Conservation (phyloP, 2,797 vertebrate genomes). For the Merluccius polli region DNA sequence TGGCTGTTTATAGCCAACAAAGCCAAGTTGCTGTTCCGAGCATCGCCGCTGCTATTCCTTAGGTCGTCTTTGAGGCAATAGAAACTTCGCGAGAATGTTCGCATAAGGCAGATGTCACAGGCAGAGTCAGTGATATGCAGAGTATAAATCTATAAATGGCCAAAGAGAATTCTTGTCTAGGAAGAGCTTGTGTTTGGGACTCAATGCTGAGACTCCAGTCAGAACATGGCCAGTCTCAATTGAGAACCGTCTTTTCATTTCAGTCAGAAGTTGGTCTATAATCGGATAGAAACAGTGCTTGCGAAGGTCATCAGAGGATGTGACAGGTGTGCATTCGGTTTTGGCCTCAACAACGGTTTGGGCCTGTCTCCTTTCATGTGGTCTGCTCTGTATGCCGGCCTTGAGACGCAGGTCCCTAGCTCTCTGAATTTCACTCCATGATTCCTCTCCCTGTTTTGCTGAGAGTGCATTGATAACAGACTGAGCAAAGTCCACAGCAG, state of each 20-base stretch:
- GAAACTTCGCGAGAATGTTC: conserved; percentile 7
- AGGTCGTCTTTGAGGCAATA: conserved; percentile 17
- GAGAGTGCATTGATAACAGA: conserved; percentile 5
- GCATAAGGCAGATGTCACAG: conserved; percentile 11
- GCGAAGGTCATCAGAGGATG: not conserved
- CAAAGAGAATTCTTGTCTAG: conserved; percentile 8
- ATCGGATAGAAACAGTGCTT: conserved; percentile 5
- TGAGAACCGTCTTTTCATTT: conserved; percentile 15
- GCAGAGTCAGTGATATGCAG: conserved; percentile 5
- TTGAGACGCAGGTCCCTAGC: conserved; percentile 9
- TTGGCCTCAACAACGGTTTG: conserved; percentile 15
- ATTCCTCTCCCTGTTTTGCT: not conserved
- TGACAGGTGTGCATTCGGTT: conserved; percentile 4
- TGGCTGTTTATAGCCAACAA: not conserved
- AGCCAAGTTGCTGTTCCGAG: conserved; percentile 6
- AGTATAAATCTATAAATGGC: conserved; percentile 8
- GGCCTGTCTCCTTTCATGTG: not conserved
- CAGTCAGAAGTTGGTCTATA: conserved; percentile 8
- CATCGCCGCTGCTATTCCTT: conserved; percentile 1
- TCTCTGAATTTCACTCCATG: conserved; percentile 16
- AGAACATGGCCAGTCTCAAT: conserved; percentile 3
- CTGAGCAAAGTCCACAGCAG: conserved; percentile 2
- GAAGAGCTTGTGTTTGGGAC: conserved; percentile 13
- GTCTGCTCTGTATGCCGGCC: conserved; percentile 5
- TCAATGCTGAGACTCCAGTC: conserved; percentile 4